phyloP scores from a whole-genome alignment of 2,797 vertebrate species.

The Naso thynnoides region DNA sequence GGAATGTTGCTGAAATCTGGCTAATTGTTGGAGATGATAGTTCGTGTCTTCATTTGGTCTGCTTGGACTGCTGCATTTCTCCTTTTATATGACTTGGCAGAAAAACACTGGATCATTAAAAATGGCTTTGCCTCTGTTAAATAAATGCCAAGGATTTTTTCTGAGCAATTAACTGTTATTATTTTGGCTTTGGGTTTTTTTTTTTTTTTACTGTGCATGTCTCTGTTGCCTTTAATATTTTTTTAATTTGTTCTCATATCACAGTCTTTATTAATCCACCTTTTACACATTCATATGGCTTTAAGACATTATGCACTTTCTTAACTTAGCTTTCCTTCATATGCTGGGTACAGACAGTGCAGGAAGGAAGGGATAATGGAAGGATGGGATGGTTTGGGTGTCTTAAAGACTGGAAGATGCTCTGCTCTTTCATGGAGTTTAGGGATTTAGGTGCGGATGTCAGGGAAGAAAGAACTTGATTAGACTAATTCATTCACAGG shows the following conservation, averaged over 20 bases:
- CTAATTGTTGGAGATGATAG: constrained; percentile 15
- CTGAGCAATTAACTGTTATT: too few relatives aligned
- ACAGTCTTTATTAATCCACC: too few relatives aligned
- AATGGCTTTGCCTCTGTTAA: constrained; percentile 16
- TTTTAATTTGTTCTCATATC: too few relatives aligned
- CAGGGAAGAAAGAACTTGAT: constrained; percentile 71
- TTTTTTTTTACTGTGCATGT: too few relatives aligned
- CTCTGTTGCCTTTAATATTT: too few relatives aligned
- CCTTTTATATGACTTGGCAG: constrained; percentile 19
- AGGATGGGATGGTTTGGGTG: constrained; percentile 22
- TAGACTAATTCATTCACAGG: constrained; percentile 74
- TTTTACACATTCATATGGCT: too few relatives aligned
- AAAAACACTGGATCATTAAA: constrained; percentile 18
- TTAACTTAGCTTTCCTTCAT: background rate
- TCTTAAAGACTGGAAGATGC: constrained; percentile 34
- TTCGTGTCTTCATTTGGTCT: constrained; percentile 13
- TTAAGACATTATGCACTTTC: background rate
- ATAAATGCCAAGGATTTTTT: too few relatives aligned
- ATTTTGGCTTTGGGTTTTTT: too few relatives aligned
- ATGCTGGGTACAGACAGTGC: constrained; percentile 14
- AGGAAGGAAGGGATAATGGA: constrained; percentile 49
- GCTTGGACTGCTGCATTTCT: constrained; percentile 8
- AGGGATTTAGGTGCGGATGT: constrained; percentile 71
- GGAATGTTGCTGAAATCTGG: constrained; percentile 6
- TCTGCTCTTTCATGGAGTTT: constrained; percentile 44